Base-by-base conservation (phyloP, 2,113 vertebrate species). In the Verasper variegatus region DNA sequence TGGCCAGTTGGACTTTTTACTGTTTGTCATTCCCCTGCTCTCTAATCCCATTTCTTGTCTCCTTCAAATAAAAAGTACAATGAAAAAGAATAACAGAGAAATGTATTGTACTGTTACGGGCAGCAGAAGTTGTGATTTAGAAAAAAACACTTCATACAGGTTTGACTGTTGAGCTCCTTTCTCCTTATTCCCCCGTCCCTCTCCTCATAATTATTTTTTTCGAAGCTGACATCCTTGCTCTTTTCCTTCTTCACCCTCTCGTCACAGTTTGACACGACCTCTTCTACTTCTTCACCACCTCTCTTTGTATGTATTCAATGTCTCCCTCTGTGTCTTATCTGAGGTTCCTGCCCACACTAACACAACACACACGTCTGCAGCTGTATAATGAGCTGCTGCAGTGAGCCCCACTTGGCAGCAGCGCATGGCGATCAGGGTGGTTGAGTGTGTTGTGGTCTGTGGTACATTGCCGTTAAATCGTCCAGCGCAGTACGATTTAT, bases 361-460 rank as follows among this genome's bases (percentile, higher is more conserved):
- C 18, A 13, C 51, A 65, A 73, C 64, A 60, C 74, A 76, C 37
- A 76, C 49, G 31, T 61, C 17, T 74, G 68, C 49, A 60, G 27
- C 70, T 60, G 55, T 42, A 64, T 27, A 20, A 20, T 61, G 51
- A 70, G 68, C 68, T 49, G 76, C 68, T 63, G 20, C 23, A 57
- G 11, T 5, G 52, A 71, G 47, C 13, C 37, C 24, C 18, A 56
- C 23, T 51, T 86, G 80, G 59, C 74, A 81, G 27, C 20, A 45
- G 59, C 54, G n/a, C 62, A 9, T 17, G 42, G 66, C 49, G 20
- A 56, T 45, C 37, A 60, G 65, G 12, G 14, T 27, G 26, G 31
- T 55, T 51, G 54, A 42, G 54, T 9, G 23, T 68, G 59, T 65
- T 77, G 59, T 74, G 58, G 55, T 82, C 59, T 84, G 51, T 47